Conservation (phyloP, 92 coral and sea anemone species). For the Muricea muricata region DNA sequence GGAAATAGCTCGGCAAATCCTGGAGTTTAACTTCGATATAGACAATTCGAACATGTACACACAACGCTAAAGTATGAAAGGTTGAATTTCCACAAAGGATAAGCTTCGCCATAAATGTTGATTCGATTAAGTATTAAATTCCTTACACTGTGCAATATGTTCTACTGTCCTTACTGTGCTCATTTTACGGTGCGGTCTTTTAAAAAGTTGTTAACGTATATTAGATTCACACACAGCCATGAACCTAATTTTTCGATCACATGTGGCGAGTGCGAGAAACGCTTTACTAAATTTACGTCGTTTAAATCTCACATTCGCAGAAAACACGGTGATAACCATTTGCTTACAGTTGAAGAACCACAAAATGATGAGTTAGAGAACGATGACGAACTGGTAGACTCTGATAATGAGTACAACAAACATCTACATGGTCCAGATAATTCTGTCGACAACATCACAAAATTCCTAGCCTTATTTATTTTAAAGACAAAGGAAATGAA, state of each 20-base stretch:
- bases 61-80: too few species aligned
- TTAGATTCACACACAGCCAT: conserved; percentile 55
- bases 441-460: background rate
- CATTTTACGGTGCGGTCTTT: conserved; percentile 30
- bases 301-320: conserved; percentile 71
- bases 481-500: conserved; percentile 6
- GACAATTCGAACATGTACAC: too few species aligned
- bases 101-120: too few species aligned
- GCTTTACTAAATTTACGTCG: conserved; percentile 57
- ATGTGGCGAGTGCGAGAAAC: conserved; percentile 60
- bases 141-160: conserved; percentile 28
- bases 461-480: conserved; percentile 3
- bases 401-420: conserved; percentile 10
- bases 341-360: background rate
- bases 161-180: conserved; percentile 51
- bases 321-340: conserved; percentile 22
- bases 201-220: conserved; percentile 56
- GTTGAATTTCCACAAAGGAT: too few species aligned
- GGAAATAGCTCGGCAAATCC: background rate
- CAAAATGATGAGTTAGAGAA: background rate
- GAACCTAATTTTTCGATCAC: conserved; percentile 70
- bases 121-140: background rate
- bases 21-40: background rate
- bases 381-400: conserved; percentile 19
- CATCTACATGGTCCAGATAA: background rate